Evolutionary conservation across 2,797 vertebrate species (phyloP), one percentile per base, ranked within the genome.

Genomic region (Pseudopleuronectes americanus): DNA sequence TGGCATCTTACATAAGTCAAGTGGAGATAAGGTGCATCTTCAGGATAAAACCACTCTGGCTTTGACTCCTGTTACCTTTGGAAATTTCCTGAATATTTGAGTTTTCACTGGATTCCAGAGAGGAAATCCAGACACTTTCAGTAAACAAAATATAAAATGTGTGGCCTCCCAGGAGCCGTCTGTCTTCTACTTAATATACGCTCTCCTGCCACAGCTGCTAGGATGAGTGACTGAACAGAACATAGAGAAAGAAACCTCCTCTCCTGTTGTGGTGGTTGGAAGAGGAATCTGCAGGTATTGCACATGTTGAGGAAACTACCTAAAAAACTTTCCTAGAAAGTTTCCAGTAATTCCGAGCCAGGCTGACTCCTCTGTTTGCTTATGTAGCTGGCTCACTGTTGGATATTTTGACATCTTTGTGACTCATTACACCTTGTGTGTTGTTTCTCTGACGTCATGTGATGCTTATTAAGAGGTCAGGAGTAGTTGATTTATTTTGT

Each of bases 151-250:
- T 26, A 13, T 33, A 47, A 13, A 55, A 4, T 9, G 43, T 60
- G 45, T 33, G 58, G 52, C 67, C 17, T 64, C 60, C 0, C 47
- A 26, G 54, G 73, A 70, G 59, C 38, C 57, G 7, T 13, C 48
- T 28, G 63, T 61, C 56, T 79, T 41, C 3, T 38, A 53, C 41
- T 31, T n/a, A 0, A 43, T 31, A 9, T 17, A 1, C 13, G 63
- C 26, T 59, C 21, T 22, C 21, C 16, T 28, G 21, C 6, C 22
- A n/a, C 57, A 41, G 36, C 72, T 53, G 54, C 55, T 22, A n/a
- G 24, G 56, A 21, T 28, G 14, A 45, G 28, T 6, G 51, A 52
- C 13, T 57, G 10, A 9, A 41, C 28, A 22, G 49, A 55, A n/a
- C 31, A 12, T 41, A 21, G 17, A 58, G 17, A 28, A 8, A 13